Evolutionary conservation across 2,888 invertebrate genomes (phyloP), one percentile per base, ranked within the genome.

Genomic region (Neoascia interrupta): DNA sequence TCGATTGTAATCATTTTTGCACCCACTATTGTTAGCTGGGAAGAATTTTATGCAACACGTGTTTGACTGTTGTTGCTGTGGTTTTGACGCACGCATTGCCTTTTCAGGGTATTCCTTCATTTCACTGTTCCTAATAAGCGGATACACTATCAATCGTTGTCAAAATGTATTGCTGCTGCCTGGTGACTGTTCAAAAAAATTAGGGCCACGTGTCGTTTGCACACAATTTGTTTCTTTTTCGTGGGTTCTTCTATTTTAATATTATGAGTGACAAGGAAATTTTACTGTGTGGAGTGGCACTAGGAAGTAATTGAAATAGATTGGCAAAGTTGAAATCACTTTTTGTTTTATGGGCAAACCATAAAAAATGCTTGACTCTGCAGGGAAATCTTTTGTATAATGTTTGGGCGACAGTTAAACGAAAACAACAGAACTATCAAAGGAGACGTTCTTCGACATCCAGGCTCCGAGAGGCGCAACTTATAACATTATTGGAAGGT

Each of bases 251-350:
- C 31, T n/a, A 23, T 51, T 63, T 51, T 41, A 21, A 34, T 51
- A 31, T 63, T 51, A 37, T 41, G 41, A 51, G 21, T 63, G 41
- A 41, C 47, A 61, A 18, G 61, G 37, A 49, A 16, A 61, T 61
- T 61, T 10, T 5, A n/a, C 11, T 41, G 13, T 19, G 28, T 11
- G 2, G 18, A 3, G 2, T 41, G 16, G 16, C 37, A 6, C 23
- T 19, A 39, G 28, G 11, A 31, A 51, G 39, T 63, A 63, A 63
- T 51, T 63, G 49, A 51, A 63, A n/a, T n/a, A n/a, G n/a, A n/a
- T n/a, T n/a, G n/a, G 13, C n/a, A n/a, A 63, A 51, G 31, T 51
- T 41, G 21, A 21, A 51, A 63, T 49, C 19, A 13, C 41, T 41
- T 31, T 41, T 56, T 41, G 13, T 15, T 56, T 56, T 56, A 56